These are phyloP conservation scores for Drosophila guanche DNA, from an alignment of 1,140 invertebrate species.

Conservation along the genomic window DNA sequence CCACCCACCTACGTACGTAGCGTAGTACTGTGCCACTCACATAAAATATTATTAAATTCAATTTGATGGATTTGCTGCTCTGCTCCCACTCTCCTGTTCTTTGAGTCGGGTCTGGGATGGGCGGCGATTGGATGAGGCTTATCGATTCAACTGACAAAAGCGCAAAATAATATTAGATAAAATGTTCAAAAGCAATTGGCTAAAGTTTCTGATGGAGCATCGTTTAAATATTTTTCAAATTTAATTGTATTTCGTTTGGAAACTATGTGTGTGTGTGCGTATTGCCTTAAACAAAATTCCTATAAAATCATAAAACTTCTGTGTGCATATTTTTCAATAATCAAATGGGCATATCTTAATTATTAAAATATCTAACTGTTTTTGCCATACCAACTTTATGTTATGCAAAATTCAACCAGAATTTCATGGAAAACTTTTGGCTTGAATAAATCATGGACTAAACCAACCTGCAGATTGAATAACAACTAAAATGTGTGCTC, in stretches of 20 bases:
- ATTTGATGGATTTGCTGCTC: slow-evolving; percentile 48
- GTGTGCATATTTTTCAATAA: too few relatives aligned
- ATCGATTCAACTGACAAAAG: slow-evolving; percentile 24
- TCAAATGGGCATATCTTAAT: too few relatives aligned
- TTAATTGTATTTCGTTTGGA: slow-evolving; percentile 5
- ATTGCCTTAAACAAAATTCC: too few relatives aligned
- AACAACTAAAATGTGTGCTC: slow-evolving; percentile 3
- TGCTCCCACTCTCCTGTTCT: background rate
- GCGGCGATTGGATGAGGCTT: background rate
- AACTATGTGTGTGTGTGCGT: background rate
- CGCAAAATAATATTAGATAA: slow-evolving; percentile 22
- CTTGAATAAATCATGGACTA: background rate
- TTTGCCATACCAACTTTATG: too few relatives aligned
- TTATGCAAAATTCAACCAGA: background rate
- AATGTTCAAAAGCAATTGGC: slow-evolving; percentile 11
- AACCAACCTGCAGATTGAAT: slow-evolving; percentile 3
- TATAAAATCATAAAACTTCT: too few relatives aligned
- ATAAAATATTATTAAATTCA: slow-evolving; percentile 58
- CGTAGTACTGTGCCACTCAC: slow-evolving; percentile 11
- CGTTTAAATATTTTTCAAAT: slow-evolving; percentile 1
- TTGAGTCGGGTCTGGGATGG: background rate
- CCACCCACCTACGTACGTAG: slow-evolving; percentile 2
- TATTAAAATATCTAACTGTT: too few relatives aligned
- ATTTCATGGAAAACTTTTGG: slow-evolving; percentile 2
- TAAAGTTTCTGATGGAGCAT: background rate